Conservation (phyloP, 64 coral and sea anemone genomes). For the Actinia tenebrosa region DNA sequence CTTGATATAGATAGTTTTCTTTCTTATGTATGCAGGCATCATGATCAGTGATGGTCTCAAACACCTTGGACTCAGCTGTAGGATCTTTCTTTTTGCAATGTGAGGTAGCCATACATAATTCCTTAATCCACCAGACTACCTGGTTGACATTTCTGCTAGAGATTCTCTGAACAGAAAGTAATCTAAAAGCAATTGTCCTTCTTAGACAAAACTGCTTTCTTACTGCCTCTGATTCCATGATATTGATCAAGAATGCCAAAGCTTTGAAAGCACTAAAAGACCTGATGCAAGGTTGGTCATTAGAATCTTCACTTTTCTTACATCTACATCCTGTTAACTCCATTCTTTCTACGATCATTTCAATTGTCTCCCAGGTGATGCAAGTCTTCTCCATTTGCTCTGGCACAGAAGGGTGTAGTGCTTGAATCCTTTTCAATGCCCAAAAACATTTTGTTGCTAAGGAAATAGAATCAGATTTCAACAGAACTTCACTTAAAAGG, state of each 20-base stretch:
- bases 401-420: constrained; percentile 6
- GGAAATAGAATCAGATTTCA: not conserved
- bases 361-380: not conserved
- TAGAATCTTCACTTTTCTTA: not conserved
- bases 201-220: not conserved
- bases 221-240: not conserved
- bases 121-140: not conserved
- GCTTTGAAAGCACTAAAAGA: not conserved
- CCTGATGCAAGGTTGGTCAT: not conserved
- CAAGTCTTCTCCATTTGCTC: not conserved
- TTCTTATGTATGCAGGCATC: not conserved
- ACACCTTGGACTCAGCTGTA: not conserved
- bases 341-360: not conserved
- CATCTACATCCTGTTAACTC: not conserved
- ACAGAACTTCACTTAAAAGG: not conserved
- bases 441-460: not conserved
- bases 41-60: not conserved
- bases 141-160: not conserved
- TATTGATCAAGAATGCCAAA: not conserved
- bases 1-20: not conserved
- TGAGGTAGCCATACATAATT: not conserved
- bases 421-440: constrained; percentile 9
- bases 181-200: not conserved
- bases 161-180: not conserved
- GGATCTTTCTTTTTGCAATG: not conserved